Base-by-base conservation (phyloP, 30 jellyfish, hydroid and myxozoan genomes). In the Hydractinia symbiolongicarpus region DNA sequence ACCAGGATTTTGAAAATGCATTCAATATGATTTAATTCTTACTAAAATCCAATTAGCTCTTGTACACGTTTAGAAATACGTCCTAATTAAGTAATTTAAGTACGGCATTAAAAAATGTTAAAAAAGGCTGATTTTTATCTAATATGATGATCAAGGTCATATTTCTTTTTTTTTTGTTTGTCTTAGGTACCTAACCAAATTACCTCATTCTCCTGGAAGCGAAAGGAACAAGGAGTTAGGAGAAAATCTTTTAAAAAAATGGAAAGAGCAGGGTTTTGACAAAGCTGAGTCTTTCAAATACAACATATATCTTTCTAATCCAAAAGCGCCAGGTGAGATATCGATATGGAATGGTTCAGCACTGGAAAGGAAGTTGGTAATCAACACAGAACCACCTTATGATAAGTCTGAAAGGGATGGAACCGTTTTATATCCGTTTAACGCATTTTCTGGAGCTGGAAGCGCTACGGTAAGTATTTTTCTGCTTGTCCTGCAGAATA, bases 161-260 rank as follows among this genome's bases (percentile, higher is more conserved):
- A 0, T 30, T 30, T 2, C 44, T 30, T 30, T 30, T 10, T 17
- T 20, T 6, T 49, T 40, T 21, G 15, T 11, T 61, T 61, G 49
- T 8, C 21, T 61, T 83, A 83, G 90, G 61, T 51, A 83, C 50
- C 73, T 73, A 7, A 72, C 90, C n/a, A 68, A 44, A 7, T n/a
- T 44, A 40, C 90, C 90, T 49, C 90, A 83, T 20, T 16, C 68
- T 30, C 87, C 90, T 53, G 90, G 90, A 5, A 30, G 74, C 16
- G 81, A 9, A 53, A 52, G 81, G 0, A 83, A 61, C 68, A 61
- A 83, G 53, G 52, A 53, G 17, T 82, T 83, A 9, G 90, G 78
- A 20, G 72, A 73, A 1, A 54, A 83, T 44, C 50, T 83, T 44
- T 67, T 69, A 9, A 57, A 40, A 15, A 62, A 74, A 19, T 83